A percentile compares a stretch with the other conserved stretches of the same genome.
These are phyloP conservation scores for Ibidorhyncha struthersii DNA, from an alignment of 2,113 vertebrate genomes.

Conservation along the genomic window DNA sequence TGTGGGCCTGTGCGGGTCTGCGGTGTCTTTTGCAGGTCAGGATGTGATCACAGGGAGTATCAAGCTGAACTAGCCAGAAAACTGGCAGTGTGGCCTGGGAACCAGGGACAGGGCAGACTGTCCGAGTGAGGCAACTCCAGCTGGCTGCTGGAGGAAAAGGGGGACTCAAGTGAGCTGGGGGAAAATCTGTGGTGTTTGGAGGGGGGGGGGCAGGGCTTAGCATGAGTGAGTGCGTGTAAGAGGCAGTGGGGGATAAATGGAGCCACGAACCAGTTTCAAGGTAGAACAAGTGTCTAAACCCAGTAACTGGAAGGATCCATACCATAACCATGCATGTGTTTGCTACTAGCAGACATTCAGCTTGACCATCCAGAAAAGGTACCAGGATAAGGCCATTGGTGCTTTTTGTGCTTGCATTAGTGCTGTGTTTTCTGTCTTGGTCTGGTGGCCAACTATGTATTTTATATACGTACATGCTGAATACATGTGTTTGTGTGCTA, in stretches of 20 bases:
- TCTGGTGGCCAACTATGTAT: not conserved
- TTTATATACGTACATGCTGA: fast-evolving
- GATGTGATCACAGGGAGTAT: fast-evolving
- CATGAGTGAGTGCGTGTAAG: fast-evolving
- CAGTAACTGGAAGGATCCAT: not conserved
- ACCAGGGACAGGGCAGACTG: fast-evolving
- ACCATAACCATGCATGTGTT: fast-evolving
- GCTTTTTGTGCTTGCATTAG: not conserved
- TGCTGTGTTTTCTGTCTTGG: not conserved
- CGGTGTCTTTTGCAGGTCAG: not conserved
- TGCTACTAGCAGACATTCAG: not conserved
- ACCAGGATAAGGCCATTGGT: not conserved
- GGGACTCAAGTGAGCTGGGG: not conserved
- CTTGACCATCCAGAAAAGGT: not conserved
- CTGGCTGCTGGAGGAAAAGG: fast-evolving
- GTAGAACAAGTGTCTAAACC: fast-evolving
- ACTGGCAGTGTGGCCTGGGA: fast-evolving
- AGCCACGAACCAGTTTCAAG: fast-evolving
- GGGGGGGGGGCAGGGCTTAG: not conserved
- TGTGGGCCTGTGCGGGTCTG: too few relatives aligned
- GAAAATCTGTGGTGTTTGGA: not conserved
- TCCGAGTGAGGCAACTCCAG: not conserved
- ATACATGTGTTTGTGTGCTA: not conserved
- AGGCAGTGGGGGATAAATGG: not conserved
- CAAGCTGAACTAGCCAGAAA: not conserved